These are phyloP conservation scores for Chymomyza amoena DNA, from an alignment of 2,888 invertebrate species.

Conservation along the genomic window DNA sequence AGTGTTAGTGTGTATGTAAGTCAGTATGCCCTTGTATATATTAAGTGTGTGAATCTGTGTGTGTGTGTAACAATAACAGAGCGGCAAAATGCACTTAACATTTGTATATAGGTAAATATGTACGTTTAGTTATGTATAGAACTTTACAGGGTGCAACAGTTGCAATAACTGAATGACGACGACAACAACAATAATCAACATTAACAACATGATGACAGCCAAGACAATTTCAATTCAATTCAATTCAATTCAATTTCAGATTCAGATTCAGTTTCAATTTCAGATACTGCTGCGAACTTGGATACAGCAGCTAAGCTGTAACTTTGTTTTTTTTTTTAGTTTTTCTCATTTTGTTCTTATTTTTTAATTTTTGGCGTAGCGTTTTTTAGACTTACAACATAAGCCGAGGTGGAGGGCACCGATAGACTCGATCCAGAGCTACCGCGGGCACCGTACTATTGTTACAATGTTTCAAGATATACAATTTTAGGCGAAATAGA, in stretches of 20 bases:
- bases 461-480: slow-evolving; percentile 79
- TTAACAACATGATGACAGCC: slow-evolving; percentile 3
- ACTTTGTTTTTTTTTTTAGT: slow-evolving; percentile 15
- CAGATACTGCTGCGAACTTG: neutral
- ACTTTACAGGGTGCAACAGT: slow-evolving; percentile 1
- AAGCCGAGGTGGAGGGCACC: slow-evolving; percentile 87
- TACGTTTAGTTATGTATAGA: neutral
- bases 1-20: neutral
- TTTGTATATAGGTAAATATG: neutral
- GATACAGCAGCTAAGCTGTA: neutral
- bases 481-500: slow-evolving; percentile 46
- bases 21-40: neutral
- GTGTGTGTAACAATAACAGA: neutral
- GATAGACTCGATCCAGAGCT: slow-evolving; percentile 90
- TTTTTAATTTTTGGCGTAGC: slow-evolving; percentile 18
- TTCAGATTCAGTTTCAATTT: neutral
- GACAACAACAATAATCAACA: neutral
- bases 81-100: neutral
- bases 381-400: slow-evolving; percentile 83
- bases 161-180: neutral
- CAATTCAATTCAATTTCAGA: neutral
- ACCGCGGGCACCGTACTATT: slow-evolving; percentile 80
- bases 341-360: slow-evolving; percentile 4
- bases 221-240: neutral
- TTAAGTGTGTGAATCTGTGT: neutral